Conservation (phyloP, 2,797 vertebrate genomes). For the Rhincodon typus region DNA sequence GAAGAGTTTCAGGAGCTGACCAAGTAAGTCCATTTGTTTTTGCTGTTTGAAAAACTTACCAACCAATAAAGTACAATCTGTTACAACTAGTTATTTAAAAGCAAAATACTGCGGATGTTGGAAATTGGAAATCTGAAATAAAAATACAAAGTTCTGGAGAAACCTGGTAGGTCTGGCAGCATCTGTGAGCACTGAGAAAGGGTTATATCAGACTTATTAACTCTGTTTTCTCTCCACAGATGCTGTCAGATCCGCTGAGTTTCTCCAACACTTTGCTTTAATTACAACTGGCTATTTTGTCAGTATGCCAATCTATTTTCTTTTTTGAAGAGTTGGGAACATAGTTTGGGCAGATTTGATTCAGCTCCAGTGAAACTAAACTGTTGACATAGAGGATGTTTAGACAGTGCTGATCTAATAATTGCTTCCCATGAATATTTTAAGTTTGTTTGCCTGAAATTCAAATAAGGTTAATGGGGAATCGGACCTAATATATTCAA, state of each 20-base stretch:
- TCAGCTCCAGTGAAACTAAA: background rate
- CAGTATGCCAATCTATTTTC: background rate
- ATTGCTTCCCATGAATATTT: background rate
- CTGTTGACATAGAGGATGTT: background rate
- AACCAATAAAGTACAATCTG: background rate
- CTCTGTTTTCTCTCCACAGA: too few species aligned
- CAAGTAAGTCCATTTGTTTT: conserved; percentile 62
- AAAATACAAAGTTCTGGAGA: too few species aligned
- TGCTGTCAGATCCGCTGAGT: too few species aligned
- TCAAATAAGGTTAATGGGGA: too few species aligned
- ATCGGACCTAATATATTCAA: too few species aligned
- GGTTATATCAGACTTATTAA: too few species aligned
- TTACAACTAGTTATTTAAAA: background rate
- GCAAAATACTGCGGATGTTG: too few species aligned
- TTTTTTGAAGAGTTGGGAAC: background rate
- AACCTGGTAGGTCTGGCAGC: too few species aligned
- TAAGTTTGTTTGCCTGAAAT: too few species aligned
- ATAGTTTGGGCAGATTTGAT: background rate
- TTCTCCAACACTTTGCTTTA: too few species aligned
- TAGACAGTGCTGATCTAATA: background rate
- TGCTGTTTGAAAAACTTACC: background rate
- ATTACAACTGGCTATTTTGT: background rate
- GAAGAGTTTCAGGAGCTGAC: conserved; percentile 86
- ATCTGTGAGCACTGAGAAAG: too few species aligned
- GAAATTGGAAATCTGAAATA: too few species aligned